Base-by-base conservation (phyloP, 2,888 invertebrate genomes). In the Synergus umbraculus region DNA sequence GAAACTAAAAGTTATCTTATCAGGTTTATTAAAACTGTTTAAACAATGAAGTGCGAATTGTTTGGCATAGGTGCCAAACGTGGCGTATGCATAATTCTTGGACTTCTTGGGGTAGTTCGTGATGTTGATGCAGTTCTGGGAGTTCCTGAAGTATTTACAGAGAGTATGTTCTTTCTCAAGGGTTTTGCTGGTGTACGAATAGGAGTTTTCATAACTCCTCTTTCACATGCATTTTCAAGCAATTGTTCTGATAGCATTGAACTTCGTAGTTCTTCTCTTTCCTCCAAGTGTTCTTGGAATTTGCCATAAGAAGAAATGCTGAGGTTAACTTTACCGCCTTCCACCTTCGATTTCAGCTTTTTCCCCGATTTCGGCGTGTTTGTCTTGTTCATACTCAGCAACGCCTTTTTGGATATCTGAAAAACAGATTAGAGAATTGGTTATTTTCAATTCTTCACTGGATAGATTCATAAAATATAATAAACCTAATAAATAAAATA, bases 211-310 rank as follows among this genome's bases (percentile, higher is more conserved):
- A 88, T 87, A 41, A 85, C 83, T 87, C 87, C 54, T 84, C 86
- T 58, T 88, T 90, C 18, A 86, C 44, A 81, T 88, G 91, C 43
- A 85, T 88, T 54, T 82, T 88, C 85, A 86, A 93, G 9, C 82
- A 87, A 65, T 76, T 92, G 63, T 88, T 88, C 88, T 1, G 90
- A 89, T 22, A 92, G 92, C 90, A 94, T 90, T 0, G 94, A 94
- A 83, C 94, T 94, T 81, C 94, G 93, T 43, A 94, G 89, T 82
- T 94, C 93, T 76, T 93, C 92, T 54, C 93, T 93, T 54, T 93
- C 92, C 78, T 93, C 92, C 67, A 94, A 92, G 81, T 93, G 91
- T 58, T 94, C 93, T 93, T 94, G 92, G 18, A 93, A 93, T 76
- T 87, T 86, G 73, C 85, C 88, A n/a, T 92, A 92, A 0, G 90